These are phyloP conservation scores for Muraenolepis orangiensis DNA, from an alignment of 2,797 vertebrate species.

Conservation along the genomic window DNA sequence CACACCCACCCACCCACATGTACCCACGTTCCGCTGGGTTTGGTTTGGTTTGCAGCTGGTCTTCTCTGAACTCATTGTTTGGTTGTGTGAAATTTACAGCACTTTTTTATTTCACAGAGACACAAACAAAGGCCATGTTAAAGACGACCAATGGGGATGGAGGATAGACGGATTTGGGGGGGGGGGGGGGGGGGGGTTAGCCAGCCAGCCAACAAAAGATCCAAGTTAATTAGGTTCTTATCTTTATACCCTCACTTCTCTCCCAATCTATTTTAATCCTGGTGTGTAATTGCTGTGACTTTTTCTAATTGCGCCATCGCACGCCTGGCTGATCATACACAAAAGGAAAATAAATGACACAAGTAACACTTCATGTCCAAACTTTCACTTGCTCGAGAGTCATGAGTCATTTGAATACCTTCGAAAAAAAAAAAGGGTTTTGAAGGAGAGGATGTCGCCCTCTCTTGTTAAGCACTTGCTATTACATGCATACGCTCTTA, in stretches of 20 bases:
- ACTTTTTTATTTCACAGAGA: neutral
- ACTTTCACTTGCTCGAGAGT: slow-evolving; percentile 57
- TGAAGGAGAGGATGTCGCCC: too few relatives aligned
- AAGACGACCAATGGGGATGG: neutral
- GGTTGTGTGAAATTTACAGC: neutral
- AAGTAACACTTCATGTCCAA: slow-evolving; percentile 51
- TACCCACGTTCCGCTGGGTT: neutral
- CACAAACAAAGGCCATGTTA: neutral
- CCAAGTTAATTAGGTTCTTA: slow-evolving; percentile 75
- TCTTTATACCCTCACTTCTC: slow-evolving; percentile 46
- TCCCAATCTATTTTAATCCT: slow-evolving; percentile 68
- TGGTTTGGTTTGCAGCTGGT: neutral
- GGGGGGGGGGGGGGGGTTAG: slow-evolving; percentile 33
- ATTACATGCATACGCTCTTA: too few relatives aligned
- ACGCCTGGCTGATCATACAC: slow-evolving; percentile 65
- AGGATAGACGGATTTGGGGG: slow-evolving; percentile 3
- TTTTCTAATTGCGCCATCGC: slow-evolving; percentile 50
- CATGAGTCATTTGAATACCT: slow-evolving; percentile 4
- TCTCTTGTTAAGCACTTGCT: too few relatives aligned
- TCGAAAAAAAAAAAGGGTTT: too few relatives aligned
- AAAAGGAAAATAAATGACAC: slow-evolving; percentile 71
- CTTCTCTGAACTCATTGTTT: neutral
- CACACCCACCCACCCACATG: neutral
- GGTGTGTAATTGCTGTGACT: slow-evolving; percentile 40
- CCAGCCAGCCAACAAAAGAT: slow-evolving; percentile 46